Evolutionary conservation across 1,140 invertebrate genomes (phyloP).

Genomic region (Cherax destructor): DNA sequence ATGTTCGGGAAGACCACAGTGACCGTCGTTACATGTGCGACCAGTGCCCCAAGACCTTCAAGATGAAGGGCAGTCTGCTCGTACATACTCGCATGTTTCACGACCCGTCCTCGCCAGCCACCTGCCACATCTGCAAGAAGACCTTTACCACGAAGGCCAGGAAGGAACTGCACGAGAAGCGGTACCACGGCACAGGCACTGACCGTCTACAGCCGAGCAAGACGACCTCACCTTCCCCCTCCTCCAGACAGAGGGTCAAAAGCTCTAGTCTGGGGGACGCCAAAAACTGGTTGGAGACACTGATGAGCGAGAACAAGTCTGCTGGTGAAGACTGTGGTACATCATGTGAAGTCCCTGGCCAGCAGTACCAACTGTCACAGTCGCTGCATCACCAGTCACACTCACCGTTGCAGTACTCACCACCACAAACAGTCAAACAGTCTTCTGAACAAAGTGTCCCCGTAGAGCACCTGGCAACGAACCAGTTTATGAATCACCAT

Average conservation of each 20-base stretch:
- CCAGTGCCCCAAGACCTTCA: conserved; percentile 71
- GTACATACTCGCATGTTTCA: conserved; percentile 71
- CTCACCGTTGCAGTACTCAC: not conserved
- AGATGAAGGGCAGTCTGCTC: conserved; percentile 68
- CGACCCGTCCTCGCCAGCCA: conserved; percentile 64
- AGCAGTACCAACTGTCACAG: not conserved
- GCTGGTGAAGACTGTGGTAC: not conserved
- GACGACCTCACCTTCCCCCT: conserved; percentile 21
- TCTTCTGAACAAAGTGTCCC: not conserved
- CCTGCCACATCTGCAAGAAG: conserved; percentile 67
- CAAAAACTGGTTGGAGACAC: conserved; percentile 55
- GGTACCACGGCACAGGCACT: conserved; percentile 47
- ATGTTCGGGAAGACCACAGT: conserved; percentile 64
- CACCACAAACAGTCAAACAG: not conserved
- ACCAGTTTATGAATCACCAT: not conserved
- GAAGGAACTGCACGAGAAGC: conserved; percentile 66
- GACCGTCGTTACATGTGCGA: conserved; percentile 70
- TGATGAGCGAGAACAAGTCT: conserved; percentile 50
- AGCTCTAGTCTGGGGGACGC: conserved; percentile 44
- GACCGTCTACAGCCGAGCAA: conserved; percentile 25
- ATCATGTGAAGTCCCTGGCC: not conserved
- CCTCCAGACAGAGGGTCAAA: conserved; percentile 9
- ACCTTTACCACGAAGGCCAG: conserved; percentile 68
- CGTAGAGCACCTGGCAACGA: not conserved
- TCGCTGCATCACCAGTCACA: conserved; percentile 5